phyloP scores from a whole-genome alignment of 1,140 invertebrate genomes.

The Ephestia elutella region DNA sequence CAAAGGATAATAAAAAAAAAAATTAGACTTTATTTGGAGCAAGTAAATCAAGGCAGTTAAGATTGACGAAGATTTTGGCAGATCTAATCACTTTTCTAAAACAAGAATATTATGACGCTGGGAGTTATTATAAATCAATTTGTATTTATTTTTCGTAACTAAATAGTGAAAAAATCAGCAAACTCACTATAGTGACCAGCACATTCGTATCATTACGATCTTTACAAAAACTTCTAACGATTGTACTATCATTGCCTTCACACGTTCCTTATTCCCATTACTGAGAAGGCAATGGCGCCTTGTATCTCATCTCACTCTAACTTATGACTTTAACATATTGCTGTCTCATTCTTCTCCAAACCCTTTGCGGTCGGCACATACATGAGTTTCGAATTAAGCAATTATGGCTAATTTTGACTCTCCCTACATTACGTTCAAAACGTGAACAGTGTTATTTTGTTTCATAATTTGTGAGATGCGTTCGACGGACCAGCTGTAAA shows the following conservation, averaged over 20 bases:
- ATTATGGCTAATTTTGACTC: constrained; percentile 71
- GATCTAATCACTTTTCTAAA: no score
- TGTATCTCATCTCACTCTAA: constrained; percentile 36
- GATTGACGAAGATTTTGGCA: no score
- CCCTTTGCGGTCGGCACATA: constrained; percentile 58
- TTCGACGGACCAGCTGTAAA: constrained; percentile 67
- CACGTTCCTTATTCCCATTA: constrained; percentile 48
- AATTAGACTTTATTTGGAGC: no score
- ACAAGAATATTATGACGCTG: no score
- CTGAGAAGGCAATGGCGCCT: constrained; percentile 32
- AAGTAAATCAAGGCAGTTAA: no score
- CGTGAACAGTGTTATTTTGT: constrained; percentile 67
- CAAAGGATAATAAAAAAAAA: no score
- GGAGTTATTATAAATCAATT: no score
- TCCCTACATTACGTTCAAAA: constrained; percentile 50
- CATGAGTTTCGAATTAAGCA: constrained; percentile 67
- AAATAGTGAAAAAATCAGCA: neutral
- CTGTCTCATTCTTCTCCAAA: constrained; percentile 40
- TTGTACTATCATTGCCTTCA: constrained; percentile 54
- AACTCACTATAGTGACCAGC: neutral
- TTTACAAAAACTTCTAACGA: constrained; percentile 49
- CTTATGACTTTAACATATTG: constrained; percentile 20
- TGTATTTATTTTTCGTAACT: neutral
- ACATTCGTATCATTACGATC: constrained; percentile 31
- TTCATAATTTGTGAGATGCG: constrained; percentile 71